Evolutionary conservation across 2,888 invertebrate genomes (phyloP).

Genomic region (Cerastoderma edule): DNA sequence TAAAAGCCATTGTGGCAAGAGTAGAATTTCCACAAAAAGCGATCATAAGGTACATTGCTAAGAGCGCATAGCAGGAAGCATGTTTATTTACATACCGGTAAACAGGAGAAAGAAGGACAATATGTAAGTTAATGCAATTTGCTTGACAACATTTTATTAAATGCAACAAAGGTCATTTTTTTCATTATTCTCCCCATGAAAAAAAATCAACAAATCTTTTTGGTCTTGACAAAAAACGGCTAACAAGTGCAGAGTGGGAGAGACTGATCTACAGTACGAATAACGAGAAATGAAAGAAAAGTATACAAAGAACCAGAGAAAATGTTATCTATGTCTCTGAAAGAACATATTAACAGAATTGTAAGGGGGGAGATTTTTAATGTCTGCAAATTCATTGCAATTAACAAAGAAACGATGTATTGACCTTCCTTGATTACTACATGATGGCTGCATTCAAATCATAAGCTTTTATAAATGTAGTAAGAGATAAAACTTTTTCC

Average conservation of each 20-base stretch:
- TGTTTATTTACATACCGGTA: not conserved
- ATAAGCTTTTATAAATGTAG: too few species aligned
- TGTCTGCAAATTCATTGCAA: too few species aligned
- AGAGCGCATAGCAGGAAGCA: not conserved
- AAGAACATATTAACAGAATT: not conserved
- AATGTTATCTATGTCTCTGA: too few species aligned
- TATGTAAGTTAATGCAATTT: conserved; percentile 42
- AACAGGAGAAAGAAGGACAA: conserved; percentile 30
- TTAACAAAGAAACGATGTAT: too few species aligned
- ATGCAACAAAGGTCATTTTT: conserved; percentile 48
- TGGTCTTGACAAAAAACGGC: conserved; percentile 33
- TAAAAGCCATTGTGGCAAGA: too few species aligned
- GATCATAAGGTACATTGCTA: too few species aligned
- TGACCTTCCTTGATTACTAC: too few species aligned
- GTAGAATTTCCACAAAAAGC: too few species aligned
- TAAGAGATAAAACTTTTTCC: too few species aligned
- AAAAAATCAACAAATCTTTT: not conserved
- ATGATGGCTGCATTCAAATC: too few species aligned
- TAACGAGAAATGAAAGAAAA: not conserved
- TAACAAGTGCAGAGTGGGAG: conserved; percentile 43
- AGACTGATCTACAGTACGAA: conserved; percentile 21
- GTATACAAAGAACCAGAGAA: not conserved
- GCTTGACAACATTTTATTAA: conserved; percentile 68
- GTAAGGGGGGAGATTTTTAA: too few species aligned
- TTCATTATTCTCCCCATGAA: conserved; percentile 6